Base-by-base conservation (phyloP, 2,797 vertebrate genomes). In the Mormyrus proboscirostris region DNA sequence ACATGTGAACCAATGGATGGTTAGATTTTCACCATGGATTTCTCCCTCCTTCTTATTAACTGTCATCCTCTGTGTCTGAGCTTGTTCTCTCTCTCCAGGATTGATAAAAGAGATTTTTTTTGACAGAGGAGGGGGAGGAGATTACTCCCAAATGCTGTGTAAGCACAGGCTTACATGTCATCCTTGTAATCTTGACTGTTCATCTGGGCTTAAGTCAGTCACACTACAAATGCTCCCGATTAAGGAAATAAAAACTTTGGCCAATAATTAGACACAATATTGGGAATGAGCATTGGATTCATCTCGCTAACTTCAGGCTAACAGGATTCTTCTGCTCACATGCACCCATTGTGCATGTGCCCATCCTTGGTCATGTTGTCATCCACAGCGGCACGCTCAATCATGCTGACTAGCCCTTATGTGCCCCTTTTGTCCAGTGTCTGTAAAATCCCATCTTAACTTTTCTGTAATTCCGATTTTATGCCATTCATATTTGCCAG, bases 181-280 rank as follows among this genome's bases (percentile, higher is more conserved):
- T 97, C 95, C 96, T 96, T 92, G 97, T 98, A 98, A 98, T 97
- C 97, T 98, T 98, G 97, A 97, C 97, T 95, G 96, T 97, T 96
- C 96, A 96, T 91, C 87, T 91, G 91, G 50, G 44, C 14, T 96
- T 97, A 96, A 96, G 93, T 96, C 91, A 92, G 96, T 96, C 95
- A 96, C 94, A 93, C 95, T 92, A 95, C 92, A 93, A 93, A 94
- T 94, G 93, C 89, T 93, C 92, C 8, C 10, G 3, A 88, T 51
- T 88, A 69, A 33, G 22, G n/a, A 59, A 29, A 2, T 19, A 73
- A 87, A 88, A 62, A 33, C 86, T 73, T 65, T 89, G 91, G 91
- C 92, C 22, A 29, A 92, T 92, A 91, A 92, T 93, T 25, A 22
- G 79, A n/a, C 44, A 84, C 19, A 84, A 25, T 10, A 25, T n/a